phyloP scores from a whole-genome alignment of 2,113 vertebrate species.

The Rafetus swinhoei region DNA sequence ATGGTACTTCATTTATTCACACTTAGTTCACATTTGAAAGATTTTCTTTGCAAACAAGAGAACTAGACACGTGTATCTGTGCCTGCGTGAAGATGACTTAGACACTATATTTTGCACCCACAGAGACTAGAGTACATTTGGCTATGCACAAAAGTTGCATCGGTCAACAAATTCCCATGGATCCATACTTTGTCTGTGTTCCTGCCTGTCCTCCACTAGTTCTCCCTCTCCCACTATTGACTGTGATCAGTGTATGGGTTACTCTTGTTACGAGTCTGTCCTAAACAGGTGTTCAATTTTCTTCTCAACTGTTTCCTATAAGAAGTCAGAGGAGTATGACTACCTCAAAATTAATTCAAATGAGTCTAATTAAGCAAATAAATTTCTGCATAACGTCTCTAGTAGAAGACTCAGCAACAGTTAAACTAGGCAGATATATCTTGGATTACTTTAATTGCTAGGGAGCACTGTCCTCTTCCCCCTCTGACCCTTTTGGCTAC shows the following conservation, averaged over 20 bases:
- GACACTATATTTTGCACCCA: neutral
- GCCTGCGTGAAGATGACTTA: neutral
- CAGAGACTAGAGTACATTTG: neutral
- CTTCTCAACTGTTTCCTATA: neutral
- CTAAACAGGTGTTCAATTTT: neutral
- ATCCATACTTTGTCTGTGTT: neutral
- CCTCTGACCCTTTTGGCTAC: neutral
- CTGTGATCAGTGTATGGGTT: neutral
- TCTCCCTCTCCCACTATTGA: neutral
- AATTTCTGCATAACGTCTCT: neutral
- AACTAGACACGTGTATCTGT: neutral
- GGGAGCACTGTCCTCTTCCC: neutral
- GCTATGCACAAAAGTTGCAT: neutral
- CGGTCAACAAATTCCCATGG: neutral
- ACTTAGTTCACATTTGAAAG: neutral
- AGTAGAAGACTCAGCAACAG: neutral
- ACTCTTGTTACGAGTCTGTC: neutral
- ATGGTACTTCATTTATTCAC: neutral
- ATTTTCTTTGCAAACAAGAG: neutral
- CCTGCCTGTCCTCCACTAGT: conserved; percentile 2
- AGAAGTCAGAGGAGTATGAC: neutral
- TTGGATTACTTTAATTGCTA: neutral
- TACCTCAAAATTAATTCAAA: neutral
- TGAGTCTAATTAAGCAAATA: neutral
- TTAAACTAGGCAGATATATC: neutral